Percentiles rank a stretch among this genome's conserved stretches.
Evolutionary conservation across 2,113 vertebrate species (phyloP).

Genomic region (Gasterosteus aculeatus): DNA sequence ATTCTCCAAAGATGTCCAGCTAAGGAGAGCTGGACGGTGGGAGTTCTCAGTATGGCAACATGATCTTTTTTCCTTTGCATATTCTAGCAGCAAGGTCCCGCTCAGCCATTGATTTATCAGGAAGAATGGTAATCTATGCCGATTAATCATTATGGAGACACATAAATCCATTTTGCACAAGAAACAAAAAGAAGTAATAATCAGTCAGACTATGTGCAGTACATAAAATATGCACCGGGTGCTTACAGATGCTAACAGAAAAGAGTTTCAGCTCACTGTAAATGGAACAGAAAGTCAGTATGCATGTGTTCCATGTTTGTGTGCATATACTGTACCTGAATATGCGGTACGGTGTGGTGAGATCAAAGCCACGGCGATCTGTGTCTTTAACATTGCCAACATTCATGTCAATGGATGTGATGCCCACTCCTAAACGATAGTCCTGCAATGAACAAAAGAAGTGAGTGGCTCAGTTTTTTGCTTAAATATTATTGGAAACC

Average conservation of each 20-base stretch:
- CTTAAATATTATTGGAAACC: background rate
- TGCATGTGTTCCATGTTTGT: background rate
- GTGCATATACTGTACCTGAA: constrained; percentile 85
- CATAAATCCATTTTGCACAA: background rate
- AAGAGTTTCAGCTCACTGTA: background rate
- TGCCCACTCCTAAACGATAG: constrained; percentile 87
- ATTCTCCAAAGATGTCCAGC: constrained; percentile 50
- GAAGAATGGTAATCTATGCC: background rate
- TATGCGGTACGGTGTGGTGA: constrained; percentile 92
- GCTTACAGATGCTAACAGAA: background rate
- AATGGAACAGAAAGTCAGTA: background rate
- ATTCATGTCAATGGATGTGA: constrained; percentile 95
- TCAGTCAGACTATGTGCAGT: background rate
- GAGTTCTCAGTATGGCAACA: constrained; percentile 45
- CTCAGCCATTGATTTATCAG: background rate
- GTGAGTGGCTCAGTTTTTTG: background rate
- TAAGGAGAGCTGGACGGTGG: constrained; percentile 25
- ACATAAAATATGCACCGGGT: background rate
- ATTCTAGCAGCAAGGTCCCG: constrained; percentile 13
- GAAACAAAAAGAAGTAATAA: background rate
- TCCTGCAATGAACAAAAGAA: constrained; percentile 79
- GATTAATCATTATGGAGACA: background rate
- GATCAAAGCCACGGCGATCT: constrained; percentile 89
- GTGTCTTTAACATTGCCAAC: constrained; percentile 92
- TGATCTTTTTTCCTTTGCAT: constrained; percentile 32